These are phyloP conservation scores for Nixonia krombeini DNA, from an alignment of 1,140 invertebrate genomes.

Conservation along the genomic window DNA sequence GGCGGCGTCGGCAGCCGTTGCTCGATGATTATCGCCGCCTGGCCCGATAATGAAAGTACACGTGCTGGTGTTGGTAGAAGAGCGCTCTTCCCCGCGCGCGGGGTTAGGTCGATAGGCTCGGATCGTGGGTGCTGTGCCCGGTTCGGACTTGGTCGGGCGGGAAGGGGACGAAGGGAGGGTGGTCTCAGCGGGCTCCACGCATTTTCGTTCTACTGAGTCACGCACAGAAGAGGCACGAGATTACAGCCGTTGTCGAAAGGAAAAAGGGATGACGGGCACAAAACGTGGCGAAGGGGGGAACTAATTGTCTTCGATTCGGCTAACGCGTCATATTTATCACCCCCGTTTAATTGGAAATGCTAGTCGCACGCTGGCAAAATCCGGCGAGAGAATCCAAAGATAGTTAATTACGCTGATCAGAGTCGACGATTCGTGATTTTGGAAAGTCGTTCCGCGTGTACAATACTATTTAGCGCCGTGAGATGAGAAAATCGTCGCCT, in stretches of 20 bases:
- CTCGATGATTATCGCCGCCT: constrained; percentile 56
- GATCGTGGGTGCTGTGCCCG: constrained; percentile 13
- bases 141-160: constrained; percentile 18
- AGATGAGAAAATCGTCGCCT: too few species aligned
- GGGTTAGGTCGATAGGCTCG: constrained; percentile 30
- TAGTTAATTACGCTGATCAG: too few species aligned
- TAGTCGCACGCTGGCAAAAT: too few species aligned
- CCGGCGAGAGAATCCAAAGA: too few species aligned
- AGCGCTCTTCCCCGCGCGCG: background rate
- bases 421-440: too few species aligned
- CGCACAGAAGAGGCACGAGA: constrained; percentile 24
- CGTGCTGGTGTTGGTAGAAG: constrained; percentile 24
- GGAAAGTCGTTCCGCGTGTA: too few species aligned
- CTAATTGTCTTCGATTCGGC: too few species aligned
- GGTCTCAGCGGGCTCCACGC: constrained; percentile 12
- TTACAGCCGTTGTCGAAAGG: constrained; percentile 16
- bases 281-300: constrained; percentile 7
- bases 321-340: too few species aligned
- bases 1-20: constrained; percentile 14
- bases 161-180: constrained; percentile 37
- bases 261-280: constrained; percentile 1
- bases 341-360: too few species aligned
- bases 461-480: too few species aligned
- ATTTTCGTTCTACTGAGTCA: constrained; percentile 53
- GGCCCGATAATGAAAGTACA: constrained; percentile 56